Evolutionary conservation across 2,113 vertebrate genomes (phyloP).

Genomic region (Dendropsophus ebraccatus): DNA sequence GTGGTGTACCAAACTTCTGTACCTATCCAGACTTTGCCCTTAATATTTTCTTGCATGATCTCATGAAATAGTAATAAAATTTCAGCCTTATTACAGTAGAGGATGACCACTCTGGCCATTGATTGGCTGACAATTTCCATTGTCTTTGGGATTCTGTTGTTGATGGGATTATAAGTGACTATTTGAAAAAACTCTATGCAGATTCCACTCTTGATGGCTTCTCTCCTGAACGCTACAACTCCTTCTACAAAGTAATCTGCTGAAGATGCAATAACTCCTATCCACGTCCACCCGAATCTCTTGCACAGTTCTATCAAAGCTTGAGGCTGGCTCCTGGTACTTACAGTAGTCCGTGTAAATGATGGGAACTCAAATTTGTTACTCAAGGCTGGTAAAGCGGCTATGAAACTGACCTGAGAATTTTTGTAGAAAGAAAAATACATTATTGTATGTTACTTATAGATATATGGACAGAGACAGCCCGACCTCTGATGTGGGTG

Average conservation of each 20-base stretch:
- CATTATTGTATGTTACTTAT: too few relatives aligned
- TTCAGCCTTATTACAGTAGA: neutral
- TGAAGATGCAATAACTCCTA: constrained; percentile 32
- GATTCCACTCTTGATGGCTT: constrained; percentile 12
- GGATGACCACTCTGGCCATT: constrained; percentile 7
- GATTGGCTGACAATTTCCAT: constrained; percentile 1
- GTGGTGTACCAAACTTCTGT: constrained; percentile 26
- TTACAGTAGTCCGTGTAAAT: constrained; percentile 18
- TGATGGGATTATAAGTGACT: neutral
- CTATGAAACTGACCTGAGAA: constrained; percentile 31
- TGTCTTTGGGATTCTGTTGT: neutral
- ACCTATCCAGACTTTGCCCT: constrained; percentile 28
- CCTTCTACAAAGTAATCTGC: constrained; percentile 12
- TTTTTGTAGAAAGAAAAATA: neutral
- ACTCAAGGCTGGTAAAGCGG: constrained; percentile 10
- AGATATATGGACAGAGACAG: too few relatives aligned
- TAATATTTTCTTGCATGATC: constrained; percentile 8
- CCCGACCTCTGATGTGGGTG: too few relatives aligned
- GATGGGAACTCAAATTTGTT: constrained; percentile 38
- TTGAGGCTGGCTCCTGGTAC: neutral
- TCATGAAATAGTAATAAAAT: neutral
- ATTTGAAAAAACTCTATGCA: constrained; percentile 35
- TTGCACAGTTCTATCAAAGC: constrained; percentile 21
- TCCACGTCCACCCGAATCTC: constrained; percentile 33
- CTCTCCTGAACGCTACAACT: neutral